These are phyloP conservation scores for Platalea minor DNA, from an alignment of 2,797 vertebrate genomes.

Conservation along the genomic window DNA sequence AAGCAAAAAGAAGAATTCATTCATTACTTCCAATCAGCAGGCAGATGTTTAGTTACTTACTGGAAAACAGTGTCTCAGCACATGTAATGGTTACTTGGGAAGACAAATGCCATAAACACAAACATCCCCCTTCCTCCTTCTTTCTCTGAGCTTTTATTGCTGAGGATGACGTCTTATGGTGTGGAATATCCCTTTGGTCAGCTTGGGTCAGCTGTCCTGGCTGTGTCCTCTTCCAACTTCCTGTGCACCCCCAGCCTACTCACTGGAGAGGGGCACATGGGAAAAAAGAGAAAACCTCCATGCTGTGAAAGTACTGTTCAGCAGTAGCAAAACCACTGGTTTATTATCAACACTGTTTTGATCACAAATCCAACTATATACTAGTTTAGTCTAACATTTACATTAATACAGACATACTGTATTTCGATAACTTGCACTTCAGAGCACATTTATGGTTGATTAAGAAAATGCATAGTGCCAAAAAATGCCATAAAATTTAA, in stretches of 20 bases:
- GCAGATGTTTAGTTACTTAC: neutral
- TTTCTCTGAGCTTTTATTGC: neutral
- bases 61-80: neutral
- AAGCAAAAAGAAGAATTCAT: neutral
- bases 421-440: neutral
- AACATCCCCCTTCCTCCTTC: neutral
- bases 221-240: neutral
- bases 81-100: neutral
- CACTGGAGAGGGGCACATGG: fast-evolving
- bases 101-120: neutral
- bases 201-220: neutral
- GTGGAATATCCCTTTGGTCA: neutral
- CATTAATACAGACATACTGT: neutral
- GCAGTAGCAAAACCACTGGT: neutral
- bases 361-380: neutral
- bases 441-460: neutral
- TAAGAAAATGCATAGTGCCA: neutral
- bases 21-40: neutral
- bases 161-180: too few species aligned
- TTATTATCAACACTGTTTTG: neutral
- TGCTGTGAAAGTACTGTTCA: neutral
- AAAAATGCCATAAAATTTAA: neutral
- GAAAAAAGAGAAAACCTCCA: neutral
- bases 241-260: too few species aligned
- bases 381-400: neutral